Evolutionary conservation across 1,140 invertebrate genomes (phyloP), one percentile per base, ranked within the genome.

Genomic region (Hesperophylax magnus): DNA sequence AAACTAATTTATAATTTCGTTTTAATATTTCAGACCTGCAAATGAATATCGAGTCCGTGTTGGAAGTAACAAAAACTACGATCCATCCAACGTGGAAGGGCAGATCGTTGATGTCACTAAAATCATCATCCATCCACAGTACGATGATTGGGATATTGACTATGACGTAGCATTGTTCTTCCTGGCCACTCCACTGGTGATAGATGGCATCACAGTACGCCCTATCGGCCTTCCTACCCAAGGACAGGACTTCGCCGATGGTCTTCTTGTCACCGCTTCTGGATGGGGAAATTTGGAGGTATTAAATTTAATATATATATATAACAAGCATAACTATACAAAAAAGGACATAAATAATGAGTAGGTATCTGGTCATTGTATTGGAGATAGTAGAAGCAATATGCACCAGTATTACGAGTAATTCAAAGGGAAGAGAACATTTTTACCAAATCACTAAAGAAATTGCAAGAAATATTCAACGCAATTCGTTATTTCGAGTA

Each of bases 11-110:
- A 27, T 27, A 5, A 27, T 27, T 27, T 27, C 7, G 1, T 39
- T 60, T 56, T 17, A 8, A 6, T 17, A 11, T 7, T 31, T 27
- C 9, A n/a, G 39, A 7, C 20, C 11, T 8, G 39, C 39, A 2
- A 47, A 47, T 14, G 39, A 47, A 47, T 47, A 14, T 11, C 81
- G 69, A 75, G 34, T 78, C 20, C 74, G 82, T 17, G 79, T 79
- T 54, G 79, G 82, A 34, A 78, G 79, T 47, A 47, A 47, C 39
- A 47, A 47, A 47, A 47, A 47, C 39, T 47, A 47, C 39, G 39
- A 47, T 14, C 39, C 39, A 3, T 15, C 17, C 17, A 74, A 82
- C 27, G 61, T 47, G 3, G 81, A 74, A 22, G 81, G 81, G 14
- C 56, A 78, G 74, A 65, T 79, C 17, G 63, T 79, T 9, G 9